Evolutionary conservation across 2,888 invertebrate species (phyloP).

Genomic region (Allophyes oxyacanthae): DNA sequence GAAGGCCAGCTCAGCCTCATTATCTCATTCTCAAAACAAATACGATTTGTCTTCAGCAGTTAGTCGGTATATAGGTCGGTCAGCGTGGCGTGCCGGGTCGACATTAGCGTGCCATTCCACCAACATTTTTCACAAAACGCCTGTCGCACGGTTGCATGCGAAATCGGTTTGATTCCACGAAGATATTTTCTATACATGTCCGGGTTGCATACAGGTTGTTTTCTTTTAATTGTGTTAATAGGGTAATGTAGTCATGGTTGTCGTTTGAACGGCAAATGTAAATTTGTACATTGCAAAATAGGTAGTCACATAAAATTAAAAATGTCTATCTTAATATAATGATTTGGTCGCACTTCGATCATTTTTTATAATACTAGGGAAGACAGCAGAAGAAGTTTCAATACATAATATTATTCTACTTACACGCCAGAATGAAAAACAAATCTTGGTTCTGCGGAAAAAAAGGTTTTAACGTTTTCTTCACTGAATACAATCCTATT

Average conservation of each 20-base stretch:
- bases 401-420: too few species aligned
- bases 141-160: constrained; percentile 75
- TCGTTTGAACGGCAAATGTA: neutral
- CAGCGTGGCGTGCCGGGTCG: constrained; percentile 68
- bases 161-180: constrained; percentile 72
- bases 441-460: too few species aligned
- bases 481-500: too few species aligned
- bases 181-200: constrained; percentile 71
- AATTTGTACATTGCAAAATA: too few species aligned
- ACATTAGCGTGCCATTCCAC: constrained; percentile 78
- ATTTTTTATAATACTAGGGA: too few species aligned
- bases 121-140: constrained; percentile 77
- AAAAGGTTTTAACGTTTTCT: too few species aligned
- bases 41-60: constrained; percentile 12
- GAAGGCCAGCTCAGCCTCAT: neutral
- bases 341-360: too few species aligned
- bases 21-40: constrained; percentile 28
- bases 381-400: too few species aligned
- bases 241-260: constrained; percentile 4
- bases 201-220: constrained; percentile 55
- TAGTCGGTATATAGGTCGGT: constrained; percentile 72
- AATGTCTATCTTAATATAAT: too few species aligned
- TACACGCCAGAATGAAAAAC: too few species aligned
- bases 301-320: too few species aligned
- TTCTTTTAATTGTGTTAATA: constrained; percentile 2